A percentile compares a stretch with the other conserved stretches of the same genome.
Evolutionary conservation across 64 coral and sea anemone genomes (phyloP).

Genomic region (Montipora foliosa): DNA sequence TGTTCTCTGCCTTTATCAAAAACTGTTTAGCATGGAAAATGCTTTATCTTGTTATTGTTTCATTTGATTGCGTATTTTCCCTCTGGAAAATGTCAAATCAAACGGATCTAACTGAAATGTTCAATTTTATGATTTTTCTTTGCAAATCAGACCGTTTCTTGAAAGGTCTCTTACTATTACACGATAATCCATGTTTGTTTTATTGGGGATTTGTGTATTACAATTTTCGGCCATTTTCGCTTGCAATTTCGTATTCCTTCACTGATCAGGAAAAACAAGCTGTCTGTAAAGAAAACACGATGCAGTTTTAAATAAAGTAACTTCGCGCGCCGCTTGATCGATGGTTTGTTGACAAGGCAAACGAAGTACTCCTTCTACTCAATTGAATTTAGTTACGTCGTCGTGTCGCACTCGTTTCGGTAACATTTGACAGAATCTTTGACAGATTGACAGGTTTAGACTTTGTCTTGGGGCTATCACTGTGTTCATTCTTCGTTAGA

Average conservation of each 20-base stretch:
- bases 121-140: background rate
- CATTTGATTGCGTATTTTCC: background rate
- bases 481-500: background rate
- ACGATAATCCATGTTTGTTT: background rate
- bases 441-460: background rate
- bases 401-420: background rate
- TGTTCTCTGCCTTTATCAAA: background rate
- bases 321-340: background rate
- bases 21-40: background rate
- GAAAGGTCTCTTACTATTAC: background rate
- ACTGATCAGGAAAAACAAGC: background rate
- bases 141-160: background rate
- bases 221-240: background rate
- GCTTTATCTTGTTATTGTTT: background rate
- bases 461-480: background rate
- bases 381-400: background rate
- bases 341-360: slow-evolving; percentile 26
- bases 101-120: background rate
- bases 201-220: background rate
- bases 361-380: background rate
- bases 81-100: background rate
- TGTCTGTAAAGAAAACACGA: background rate
- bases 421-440: background rate
- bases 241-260: background rate
- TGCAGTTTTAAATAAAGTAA: background rate